Percentiles rank a stretch among this genome's conserved stretches.
phyloP scores from a whole-genome alignment of 2,888 invertebrate species.

The Ganaspis brasiliensis region DNA sequence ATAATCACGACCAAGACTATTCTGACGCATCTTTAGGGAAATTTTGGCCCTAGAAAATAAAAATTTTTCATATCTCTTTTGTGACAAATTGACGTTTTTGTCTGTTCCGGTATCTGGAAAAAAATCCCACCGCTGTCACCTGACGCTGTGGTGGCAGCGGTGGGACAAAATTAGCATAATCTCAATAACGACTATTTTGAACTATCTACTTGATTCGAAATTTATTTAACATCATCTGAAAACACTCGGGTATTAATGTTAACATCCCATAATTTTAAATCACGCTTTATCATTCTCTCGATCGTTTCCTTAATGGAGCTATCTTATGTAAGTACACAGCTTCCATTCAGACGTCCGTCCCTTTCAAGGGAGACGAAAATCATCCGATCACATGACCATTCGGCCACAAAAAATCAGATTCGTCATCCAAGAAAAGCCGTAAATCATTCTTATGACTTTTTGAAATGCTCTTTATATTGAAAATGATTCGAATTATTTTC shows the following conservation, averaged over 20 bases:
- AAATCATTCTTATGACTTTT: constrained; percentile 17
- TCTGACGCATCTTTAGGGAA: too few relatives aligned
- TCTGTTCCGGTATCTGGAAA: too few relatives aligned
- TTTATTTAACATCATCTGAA: too few relatives aligned
- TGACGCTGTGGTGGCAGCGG: too few relatives aligned
- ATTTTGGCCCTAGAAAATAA: too few relatives aligned
- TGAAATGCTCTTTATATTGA: constrained; percentile 1
- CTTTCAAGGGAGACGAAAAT: constrained; percentile 17
- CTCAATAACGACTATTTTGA: too few relatives aligned
- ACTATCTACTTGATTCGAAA: too few relatives aligned
- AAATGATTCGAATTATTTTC: constrained; percentile 8
- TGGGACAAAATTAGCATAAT: too few relatives aligned
- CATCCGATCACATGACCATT: constrained; percentile 16
- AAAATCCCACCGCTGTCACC: too few relatives aligned
- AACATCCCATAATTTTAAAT: constrained; percentile 1
- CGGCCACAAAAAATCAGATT: constrained; percentile 17
- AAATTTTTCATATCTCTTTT: too few relatives aligned
- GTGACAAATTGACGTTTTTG: too few relatives aligned
- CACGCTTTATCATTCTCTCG: constrained; percentile 14
- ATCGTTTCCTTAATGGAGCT: constrained; percentile 22
- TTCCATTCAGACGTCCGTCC: neutral
- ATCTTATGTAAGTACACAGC: neutral
- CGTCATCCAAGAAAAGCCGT: constrained; percentile 24
- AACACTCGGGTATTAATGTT: neutral
- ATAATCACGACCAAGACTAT: too few relatives aligned